Conservation (phyloP, 1,140 invertebrate genomes). For the Philotrypesis tridentata region DNA sequence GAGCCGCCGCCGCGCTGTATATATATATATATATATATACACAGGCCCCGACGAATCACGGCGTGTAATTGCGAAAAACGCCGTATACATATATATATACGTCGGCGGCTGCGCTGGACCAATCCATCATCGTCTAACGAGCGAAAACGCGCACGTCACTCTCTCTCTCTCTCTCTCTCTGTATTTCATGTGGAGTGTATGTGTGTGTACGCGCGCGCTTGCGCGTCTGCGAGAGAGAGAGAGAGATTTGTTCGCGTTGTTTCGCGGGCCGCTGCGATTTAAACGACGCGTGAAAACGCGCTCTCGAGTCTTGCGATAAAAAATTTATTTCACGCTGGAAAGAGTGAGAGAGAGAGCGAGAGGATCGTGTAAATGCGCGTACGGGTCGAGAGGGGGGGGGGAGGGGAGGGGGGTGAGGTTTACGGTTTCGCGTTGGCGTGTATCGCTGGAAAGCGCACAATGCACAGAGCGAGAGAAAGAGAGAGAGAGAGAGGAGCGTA, state of each 20-base stretch:
- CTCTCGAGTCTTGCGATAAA: constrained; percentile 2
- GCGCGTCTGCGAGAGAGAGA: too few species aligned
- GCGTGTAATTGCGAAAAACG: constrained; percentile 70
- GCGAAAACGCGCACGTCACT: constrained; percentile 43
- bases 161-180: too few species aligned
- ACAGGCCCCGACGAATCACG: constrained; percentile 58
- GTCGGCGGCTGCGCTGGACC: too few species aligned
- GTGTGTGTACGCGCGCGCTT: too few species aligned
- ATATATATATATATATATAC: too few species aligned
- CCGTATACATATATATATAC: background rate
- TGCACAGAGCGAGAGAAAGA: too few species aligned
- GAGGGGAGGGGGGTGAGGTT: background rate
- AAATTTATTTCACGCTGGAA: constrained; percentile 5
- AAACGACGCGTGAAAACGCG: constrained; percentile 24
- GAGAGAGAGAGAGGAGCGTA: background rate
- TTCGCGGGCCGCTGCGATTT: constrained; percentile 9
- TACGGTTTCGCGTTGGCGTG: background rate
- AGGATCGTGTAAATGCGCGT: background rate
- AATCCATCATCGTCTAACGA: constrained; percentile 67
- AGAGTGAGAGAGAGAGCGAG: too few species aligned
- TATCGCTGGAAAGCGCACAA: background rate
- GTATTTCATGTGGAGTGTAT: constrained; percentile 18
- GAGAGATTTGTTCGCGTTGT: constrained; percentile 24
- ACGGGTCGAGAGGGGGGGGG: background rate
- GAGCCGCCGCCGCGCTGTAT: too few species aligned